Conservation (phyloP, 1,140 invertebrate species). For the Augochlora pura region DNA sequence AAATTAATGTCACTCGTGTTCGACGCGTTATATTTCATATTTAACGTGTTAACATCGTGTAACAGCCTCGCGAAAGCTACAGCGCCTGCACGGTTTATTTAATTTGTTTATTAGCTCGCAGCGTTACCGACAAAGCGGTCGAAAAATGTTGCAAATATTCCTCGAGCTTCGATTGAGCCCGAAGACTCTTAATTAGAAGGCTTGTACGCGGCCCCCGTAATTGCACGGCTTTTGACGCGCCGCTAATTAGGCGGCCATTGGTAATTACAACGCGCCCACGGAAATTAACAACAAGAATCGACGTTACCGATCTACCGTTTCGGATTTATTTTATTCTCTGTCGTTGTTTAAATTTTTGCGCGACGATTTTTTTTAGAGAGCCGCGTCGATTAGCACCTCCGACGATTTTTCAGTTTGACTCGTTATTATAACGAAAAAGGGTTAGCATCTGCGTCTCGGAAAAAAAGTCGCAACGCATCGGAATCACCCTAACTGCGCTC, state of each 20-base stretch:
- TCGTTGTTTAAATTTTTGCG: no score
- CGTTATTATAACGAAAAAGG: no score
- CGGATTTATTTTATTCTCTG: not conserved
- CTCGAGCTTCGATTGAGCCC: not conserved
- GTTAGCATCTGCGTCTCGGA: not conserved
- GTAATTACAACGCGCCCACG: conserved; percentile 11
- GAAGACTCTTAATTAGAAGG: conserved; percentile 25
- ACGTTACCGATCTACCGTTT: not conserved
- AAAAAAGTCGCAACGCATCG: not conserved
- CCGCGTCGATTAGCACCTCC: no score
- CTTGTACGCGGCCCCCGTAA: conserved; percentile 8
- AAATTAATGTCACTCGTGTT: no score
- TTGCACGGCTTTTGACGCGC: conserved; percentile 34
- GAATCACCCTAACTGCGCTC: not conserved
- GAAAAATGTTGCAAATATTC: conserved; percentile 1
- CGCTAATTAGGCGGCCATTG: conserved; percentile 18
- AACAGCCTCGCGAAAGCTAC: no score
- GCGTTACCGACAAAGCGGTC: not conserved
- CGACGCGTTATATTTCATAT: no score
- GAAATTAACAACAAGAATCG: conserved; percentile 33
- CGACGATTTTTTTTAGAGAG: no score
- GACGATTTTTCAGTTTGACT: no score
- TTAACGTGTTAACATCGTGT: no score
- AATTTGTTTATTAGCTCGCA: no score
- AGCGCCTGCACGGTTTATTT: no score